A percentile compares a stretch with the other conserved stretches of the same genome.
Evolutionary conservation across 2,113 vertebrate species (phyloP).

Genomic region (Pangasianodon gigas): DNA sequence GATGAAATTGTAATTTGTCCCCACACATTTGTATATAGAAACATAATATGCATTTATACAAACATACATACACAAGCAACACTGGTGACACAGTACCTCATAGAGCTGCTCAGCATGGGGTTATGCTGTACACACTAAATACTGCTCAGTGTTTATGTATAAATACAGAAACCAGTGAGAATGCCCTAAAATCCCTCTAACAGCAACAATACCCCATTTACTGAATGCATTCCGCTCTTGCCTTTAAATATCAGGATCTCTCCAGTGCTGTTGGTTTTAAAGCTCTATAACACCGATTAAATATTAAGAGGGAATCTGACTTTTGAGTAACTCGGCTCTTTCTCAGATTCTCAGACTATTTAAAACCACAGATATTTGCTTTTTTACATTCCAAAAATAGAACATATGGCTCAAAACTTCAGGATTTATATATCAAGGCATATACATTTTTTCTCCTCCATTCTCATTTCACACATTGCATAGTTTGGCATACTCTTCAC

Average conservation of each 20-base stretch:
- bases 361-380: neutral
- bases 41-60: conserved; percentile 28
- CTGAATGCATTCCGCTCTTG: conserved; percentile 53
- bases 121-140: conserved; percentile 68
- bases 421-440: neutral
- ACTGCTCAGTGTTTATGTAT: conserved; percentile 72
- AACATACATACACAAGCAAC: conserved; percentile 43
- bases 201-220: conserved; percentile 49
- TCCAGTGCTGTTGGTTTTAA: conserved; percentile 70
- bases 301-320: neutral
- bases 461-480: conserved; percentile 36
- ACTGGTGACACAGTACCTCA: conserved; percentile 47
- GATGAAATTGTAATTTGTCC: conserved; percentile 23
- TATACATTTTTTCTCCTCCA: neutral
- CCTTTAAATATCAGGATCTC: conserved; percentile 60
- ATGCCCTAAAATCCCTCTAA: conserved; percentile 39
- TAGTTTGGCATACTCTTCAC: conserved; percentile 14
- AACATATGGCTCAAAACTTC: conserved; percentile 38
- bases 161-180: conserved; percentile 65
- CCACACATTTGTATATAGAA: conserved; percentile 50
- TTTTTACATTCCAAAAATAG: conserved; percentile 8
- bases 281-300: conserved; percentile 37
- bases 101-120: conserved; percentile 55
- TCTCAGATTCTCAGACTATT: conserved; percentile 12
- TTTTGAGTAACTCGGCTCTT: conserved; percentile 5